Evolutionary conservation across 1,140 invertebrate species (phyloP).

Genomic region (Helicoverpa zea): DNA sequence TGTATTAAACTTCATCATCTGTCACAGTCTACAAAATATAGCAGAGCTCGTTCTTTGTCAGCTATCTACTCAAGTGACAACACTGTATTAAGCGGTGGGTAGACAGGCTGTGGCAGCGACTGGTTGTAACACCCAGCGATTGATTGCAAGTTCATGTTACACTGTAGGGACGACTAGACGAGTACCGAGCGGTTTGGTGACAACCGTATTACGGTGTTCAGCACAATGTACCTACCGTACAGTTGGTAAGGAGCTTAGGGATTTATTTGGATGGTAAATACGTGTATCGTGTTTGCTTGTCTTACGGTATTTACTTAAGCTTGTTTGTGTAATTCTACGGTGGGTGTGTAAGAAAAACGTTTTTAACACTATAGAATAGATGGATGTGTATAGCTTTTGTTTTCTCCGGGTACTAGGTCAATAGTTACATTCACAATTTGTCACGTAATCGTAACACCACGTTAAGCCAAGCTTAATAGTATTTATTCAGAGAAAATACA

Average conservation of each 20-base stretch:
- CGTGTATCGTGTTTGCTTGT: slow-evolving; percentile 3
- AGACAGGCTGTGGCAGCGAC: neutral
- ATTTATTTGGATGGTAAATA: slow-evolving; percentile 26
- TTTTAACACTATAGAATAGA: too few relatives aligned
- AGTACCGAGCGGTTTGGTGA: slow-evolving; percentile 3
- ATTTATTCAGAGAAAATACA: too few relatives aligned
- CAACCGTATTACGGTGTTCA: neutral
- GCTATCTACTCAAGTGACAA: neutral
- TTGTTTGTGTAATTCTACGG: neutral
- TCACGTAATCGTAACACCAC: too few relatives aligned
- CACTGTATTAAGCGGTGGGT: neutral
- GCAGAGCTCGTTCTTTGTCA: neutral
- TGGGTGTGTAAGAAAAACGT: too few relatives aligned
- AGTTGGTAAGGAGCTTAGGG: neutral
- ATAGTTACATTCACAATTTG: too few relatives aligned
- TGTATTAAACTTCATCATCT: too few relatives aligned
- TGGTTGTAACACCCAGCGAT: neutral
- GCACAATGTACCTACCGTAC: neutral
- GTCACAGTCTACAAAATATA: neutral
- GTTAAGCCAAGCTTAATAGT: too few relatives aligned
- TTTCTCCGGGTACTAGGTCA: too few relatives aligned
- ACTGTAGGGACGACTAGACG: neutral
- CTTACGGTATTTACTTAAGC: neutral
- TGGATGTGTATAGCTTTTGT: too few relatives aligned
- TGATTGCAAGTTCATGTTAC: neutral